Evolutionary conservation across 2,113 vertebrate species (phyloP), one percentile per base, ranked within the genome.

Genomic region (Synodontis membranacea): DNA sequence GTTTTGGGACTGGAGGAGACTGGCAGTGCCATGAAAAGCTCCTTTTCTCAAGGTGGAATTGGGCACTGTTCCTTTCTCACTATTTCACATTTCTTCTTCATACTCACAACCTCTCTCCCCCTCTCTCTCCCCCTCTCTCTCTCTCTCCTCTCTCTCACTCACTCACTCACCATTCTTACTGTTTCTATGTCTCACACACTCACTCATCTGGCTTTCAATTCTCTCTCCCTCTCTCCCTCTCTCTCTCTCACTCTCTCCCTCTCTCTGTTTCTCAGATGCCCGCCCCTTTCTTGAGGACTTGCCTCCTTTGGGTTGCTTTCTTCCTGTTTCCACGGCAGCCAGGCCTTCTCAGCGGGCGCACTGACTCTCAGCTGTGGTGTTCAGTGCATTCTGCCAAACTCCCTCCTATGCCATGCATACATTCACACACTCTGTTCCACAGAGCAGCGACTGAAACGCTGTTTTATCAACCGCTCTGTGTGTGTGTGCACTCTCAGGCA

Each of bases 261-360:
- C 72, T 62, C 84, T 70, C 72, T 50, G 54, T 83, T 50, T 75
- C 48, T 81, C 21, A 56, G 48, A 52, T 88, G 58, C 80, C 86
- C 70, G 76, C 85, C 86, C 88, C 86, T 82, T 85, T 90, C 76
- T 88, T 70, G 79, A 84, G 87, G 66, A 62, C 85, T 88, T 88
- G 48, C 78, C 90, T 90, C 88, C 87, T 90, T 84, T 70, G 52
- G 82, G 88, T 89, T 64, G 85, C 86, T 83, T 66, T 88, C 78
- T 80, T 84, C 85, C 88, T 68, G 91, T 93, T 93, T 88, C 93
- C 93, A 93, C 88, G 88, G 92, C 90, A 93, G 91, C 89, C 64
- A 84, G 81, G 90, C 90, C 89, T 89, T 88, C 87, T 79, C 84
- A 86, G 83, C 78, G 66, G 88, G 66, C 76, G 80, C 88, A 46